Evolutionary conservation across 2,797 vertebrate species (phyloP).

Genomic region (Dermochelys coriacea): DNA sequence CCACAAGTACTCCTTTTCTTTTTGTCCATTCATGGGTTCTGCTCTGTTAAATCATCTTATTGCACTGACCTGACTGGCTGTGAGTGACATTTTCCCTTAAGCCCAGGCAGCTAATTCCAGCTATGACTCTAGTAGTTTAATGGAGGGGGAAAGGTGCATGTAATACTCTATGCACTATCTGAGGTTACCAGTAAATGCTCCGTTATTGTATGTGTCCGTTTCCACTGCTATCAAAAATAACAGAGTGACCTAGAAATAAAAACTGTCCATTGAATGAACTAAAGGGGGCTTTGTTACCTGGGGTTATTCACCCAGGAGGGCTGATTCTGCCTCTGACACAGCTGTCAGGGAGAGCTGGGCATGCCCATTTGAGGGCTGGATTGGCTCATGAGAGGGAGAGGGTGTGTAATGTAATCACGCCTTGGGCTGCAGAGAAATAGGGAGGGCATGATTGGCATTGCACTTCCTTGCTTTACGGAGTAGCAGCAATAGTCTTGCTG

Average conservation of each 20-base stretch:
- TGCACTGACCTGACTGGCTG: too few species aligned
- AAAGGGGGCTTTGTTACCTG: background rate
- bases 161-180: conserved; percentile 62
- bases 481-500: background rate
- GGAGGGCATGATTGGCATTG: background rate
- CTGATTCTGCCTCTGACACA: background rate
- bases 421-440: fast-evolving
- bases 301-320: background rate
- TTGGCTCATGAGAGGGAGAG: background rate
- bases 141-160: conserved; percentile 11
- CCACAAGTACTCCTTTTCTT: too few species aligned
- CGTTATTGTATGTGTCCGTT: conserved; percentile 6
- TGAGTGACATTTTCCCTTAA: conserved; percentile 43
- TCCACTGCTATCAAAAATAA: background rate
- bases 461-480: background rate
- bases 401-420: background rate
- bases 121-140: conserved; percentile 38
- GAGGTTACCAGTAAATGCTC: background rate
- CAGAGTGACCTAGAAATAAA: conserved; percentile 19
- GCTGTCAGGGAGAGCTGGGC: background rate
- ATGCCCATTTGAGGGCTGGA: background rate
- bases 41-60: background rate
- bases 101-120: conserved; percentile 60
- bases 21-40: conserved; percentile 50
- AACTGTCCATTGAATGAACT: background rate